These are phyloP conservation scores for Eretmochelys imbricata DNA, from an alignment of 2,113 vertebrate genomes.

Conservation along the genomic window DNA sequence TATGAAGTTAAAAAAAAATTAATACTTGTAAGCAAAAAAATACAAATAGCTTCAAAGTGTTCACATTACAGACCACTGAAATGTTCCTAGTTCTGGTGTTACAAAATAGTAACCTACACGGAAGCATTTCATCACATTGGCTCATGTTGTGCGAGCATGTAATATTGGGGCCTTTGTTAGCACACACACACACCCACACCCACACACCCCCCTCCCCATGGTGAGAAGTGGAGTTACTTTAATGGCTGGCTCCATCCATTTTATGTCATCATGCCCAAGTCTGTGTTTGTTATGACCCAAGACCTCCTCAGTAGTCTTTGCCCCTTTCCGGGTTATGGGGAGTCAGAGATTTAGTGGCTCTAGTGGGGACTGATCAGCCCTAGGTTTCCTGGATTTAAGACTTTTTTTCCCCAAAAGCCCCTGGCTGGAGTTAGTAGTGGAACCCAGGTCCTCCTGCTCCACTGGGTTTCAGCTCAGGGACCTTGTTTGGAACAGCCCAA, in stretches of 20 bases:
- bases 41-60: not conserved
- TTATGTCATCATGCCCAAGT: not conserved
- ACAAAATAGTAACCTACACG: not conserved
- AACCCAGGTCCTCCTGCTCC: not conserved
- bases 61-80: not conserved
- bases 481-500: not conserved
- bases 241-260: not conserved
- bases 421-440: not conserved
- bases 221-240: not conserved
- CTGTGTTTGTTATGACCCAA: not conserved
- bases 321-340: not conserved
- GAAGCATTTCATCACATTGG: not conserved
- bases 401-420: not conserved
- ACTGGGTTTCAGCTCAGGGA: not conserved
- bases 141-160: not conserved
- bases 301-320: not conserved
- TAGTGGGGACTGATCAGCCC: not conserved
- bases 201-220: not conserved
- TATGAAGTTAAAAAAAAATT: slow-evolving; percentile 14
- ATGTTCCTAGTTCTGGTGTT: slow-evolving; percentile 2
- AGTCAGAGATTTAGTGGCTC: not conserved
- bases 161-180: not conserved
- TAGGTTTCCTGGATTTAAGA: not conserved
- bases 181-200: fast-evolving
- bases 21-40: not conserved